Base-by-base conservation (phyloP, 2,113 vertebrate genomes). In the Pluvianellus socialis region DNA sequence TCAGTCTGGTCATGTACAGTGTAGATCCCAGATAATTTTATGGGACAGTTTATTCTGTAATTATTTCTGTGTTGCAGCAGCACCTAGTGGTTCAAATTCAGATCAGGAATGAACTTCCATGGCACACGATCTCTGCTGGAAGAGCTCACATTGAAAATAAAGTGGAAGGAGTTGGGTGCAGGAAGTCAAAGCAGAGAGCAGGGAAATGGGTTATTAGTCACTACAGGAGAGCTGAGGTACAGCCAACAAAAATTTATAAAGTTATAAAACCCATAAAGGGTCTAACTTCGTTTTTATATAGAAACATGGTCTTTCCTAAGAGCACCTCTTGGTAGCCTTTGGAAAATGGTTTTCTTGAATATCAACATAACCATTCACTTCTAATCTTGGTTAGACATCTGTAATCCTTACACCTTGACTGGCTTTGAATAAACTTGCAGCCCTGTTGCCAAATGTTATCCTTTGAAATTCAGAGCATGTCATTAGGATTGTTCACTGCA, bases 31-130 rank as follows among this genome's bases (percentile, higher is more conserved):
- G 68, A 38, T 85, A 52, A 88, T 77, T 88, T 82, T 56, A 66
- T 75, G 47, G 93, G 66, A 86, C 56, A 63, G 32, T 92, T 91
- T 71, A n/a, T 74, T 40, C 40, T 90, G 55, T 85, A 68, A 44
- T 75, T 92, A 70, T 68, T 82, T 67, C 67, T 93, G 94, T 97
- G 90, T 66, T 94, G 86, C 90, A 97, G 96, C 96, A 96, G 90
- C 96, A 96, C 94, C 96, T 97, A 95, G 95, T 97, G 96, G 96
- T 90, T 95, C 90, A 92, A 88, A 76, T 88, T 83, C 79, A 90
- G 90, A 94, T 95, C 58, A 70, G 62, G 62, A 87, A 27, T 4
- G 6, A 85, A 58, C 17, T 73, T 63, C 3, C 4, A 27, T 70
- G 93, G 63, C 67, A 53, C 44, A 42, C 47, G 58, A 70, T 92